These are phyloP conservation scores for Darwinula stevensoni DNA, from an alignment of 2,888 invertebrate species.

Conservation along the genomic window DNA sequence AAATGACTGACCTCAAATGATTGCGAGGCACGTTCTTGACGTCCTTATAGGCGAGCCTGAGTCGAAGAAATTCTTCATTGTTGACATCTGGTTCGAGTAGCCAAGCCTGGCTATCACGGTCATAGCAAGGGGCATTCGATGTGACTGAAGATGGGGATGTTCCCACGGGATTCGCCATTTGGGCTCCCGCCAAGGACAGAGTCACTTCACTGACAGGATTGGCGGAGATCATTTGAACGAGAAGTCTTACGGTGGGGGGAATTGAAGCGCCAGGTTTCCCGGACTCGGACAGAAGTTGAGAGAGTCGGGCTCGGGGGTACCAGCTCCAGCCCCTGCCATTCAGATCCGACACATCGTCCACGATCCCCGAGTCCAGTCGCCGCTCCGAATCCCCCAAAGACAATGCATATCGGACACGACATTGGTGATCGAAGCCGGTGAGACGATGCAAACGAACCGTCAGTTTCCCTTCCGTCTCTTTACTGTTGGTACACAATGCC, in stretches of 20 bases:
- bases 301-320: constrained; percentile 30
- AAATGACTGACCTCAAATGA: constrained; percentile 29
- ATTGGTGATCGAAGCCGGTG: constrained; percentile 50
- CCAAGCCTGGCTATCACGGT: constrained; percentile 52
- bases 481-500: constrained; percentile 28
- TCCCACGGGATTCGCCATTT: no score
- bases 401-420: constrained; percentile 34
- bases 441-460: constrained; percentile 27
- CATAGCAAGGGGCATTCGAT: constrained; percentile 27
- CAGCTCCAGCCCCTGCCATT: constrained; percentile 38
- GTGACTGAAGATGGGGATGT: constrained; percentile 10
- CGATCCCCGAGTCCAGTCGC: constrained; percentile 31
- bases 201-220: constrained; percentile 32
- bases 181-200: no score
- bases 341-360: constrained; percentile 36
- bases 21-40: constrained; percentile 46
- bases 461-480: constrained; percentile 14
- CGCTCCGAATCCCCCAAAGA: constrained; percentile 32
- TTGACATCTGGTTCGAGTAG: constrained; percentile 42
- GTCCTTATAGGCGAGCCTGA: constrained; percentile 41
- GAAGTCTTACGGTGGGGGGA: constrained; percentile 29
- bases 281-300: constrained; percentile 23
- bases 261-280: no score
- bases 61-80: constrained; percentile 36
- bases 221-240: constrained; percentile 40